A percentile compares a stretch with the other conserved stretches of the same genome.
Evolutionary conservation across 1,140 invertebrate genomes (phyloP).

Genomic region (Orius laevigatus): DNA sequence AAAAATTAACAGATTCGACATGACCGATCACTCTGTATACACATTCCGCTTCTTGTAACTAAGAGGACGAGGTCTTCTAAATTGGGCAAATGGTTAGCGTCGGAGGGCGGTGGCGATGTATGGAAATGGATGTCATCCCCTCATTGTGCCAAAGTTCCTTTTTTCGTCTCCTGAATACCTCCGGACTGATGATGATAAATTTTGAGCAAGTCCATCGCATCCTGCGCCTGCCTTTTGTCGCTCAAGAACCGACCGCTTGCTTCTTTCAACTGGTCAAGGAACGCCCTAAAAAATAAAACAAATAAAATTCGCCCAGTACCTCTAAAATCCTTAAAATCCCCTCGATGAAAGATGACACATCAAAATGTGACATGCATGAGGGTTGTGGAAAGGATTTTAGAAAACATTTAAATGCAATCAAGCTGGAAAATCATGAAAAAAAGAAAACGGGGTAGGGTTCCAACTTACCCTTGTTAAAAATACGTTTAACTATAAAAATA

Average conservation of each 20-base stretch:
- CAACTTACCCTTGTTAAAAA: too few species aligned
- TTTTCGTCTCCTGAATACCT: constrained; percentile 17
- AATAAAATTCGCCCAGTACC: too few species aligned
- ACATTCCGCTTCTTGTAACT: too few species aligned
- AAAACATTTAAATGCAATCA: background rate
- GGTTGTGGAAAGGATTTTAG: background rate
- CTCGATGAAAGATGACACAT: background rate
- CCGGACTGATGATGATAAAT: constrained; percentile 27
- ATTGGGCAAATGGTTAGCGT: too few species aligned
- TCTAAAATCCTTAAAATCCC: background rate
- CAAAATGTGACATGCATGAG: background rate
- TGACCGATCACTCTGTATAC: too few species aligned
- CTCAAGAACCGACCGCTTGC: constrained; percentile 59
- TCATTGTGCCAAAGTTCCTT: constrained; percentile 14
- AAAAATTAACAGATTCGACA: too few species aligned
- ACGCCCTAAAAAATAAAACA: constrained; percentile 36
- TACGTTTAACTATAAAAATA: too few species aligned
- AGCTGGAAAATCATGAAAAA: too few species aligned
- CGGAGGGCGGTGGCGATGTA: too few species aligned
- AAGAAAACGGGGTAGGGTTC: too few species aligned
- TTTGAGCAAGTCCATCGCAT: constrained; percentile 59
- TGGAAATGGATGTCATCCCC: background rate
- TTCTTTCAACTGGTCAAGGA: constrained; percentile 67
- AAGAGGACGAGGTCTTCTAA: too few species aligned
- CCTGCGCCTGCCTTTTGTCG: constrained; percentile 66